These are phyloP conservation scores for Caenorhabditis parvicauda DNA, from an alignment of 2,888 invertebrate species.

Conservation along the genomic window DNA sequence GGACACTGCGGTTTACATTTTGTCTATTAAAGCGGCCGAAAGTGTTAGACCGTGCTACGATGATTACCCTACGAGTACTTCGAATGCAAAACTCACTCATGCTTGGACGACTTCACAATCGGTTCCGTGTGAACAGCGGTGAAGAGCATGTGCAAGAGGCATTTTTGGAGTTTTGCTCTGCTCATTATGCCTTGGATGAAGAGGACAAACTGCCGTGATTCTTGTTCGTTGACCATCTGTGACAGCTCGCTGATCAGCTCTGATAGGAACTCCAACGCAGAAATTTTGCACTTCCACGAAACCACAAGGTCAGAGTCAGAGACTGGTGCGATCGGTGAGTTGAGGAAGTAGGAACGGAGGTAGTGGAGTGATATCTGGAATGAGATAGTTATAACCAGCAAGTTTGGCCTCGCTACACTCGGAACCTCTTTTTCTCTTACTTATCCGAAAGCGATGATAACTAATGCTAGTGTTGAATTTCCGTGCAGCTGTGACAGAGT, in stretches of 20 bases:
- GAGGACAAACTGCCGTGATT: conserved; percentile 70
- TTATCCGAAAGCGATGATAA: too few species aligned
- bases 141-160: conserved; percentile 77
- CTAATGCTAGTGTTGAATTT: too few species aligned
- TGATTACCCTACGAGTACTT: too few species aligned
- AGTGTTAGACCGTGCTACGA: too few species aligned
- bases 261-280: conserved; percentile 56
- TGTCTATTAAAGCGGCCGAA: background rate
- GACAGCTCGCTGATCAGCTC: conserved; percentile 53
- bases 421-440: too few species aligned
- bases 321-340: conserved; percentile 68
- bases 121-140: conserved; percentile 68
- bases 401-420: too few species aligned
- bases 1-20: background rate
- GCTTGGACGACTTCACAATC: background rate
- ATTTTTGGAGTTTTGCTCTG: conserved; percentile 75
- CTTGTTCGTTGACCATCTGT: conserved; percentile 49
- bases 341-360: conserved; percentile 77
- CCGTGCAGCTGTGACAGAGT: too few species aligned
- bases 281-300: conserved; percentile 61
- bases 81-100: conserved; percentile 4
- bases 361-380: conserved; percentile 70
- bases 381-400: too few species aligned
- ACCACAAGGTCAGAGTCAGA: conserved; percentile 49
- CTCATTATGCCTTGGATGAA: conserved; percentile 53